Evolutionary conservation across 2,888 invertebrate species (phyloP).

Genomic region (Frankliniella fusca): DNA sequence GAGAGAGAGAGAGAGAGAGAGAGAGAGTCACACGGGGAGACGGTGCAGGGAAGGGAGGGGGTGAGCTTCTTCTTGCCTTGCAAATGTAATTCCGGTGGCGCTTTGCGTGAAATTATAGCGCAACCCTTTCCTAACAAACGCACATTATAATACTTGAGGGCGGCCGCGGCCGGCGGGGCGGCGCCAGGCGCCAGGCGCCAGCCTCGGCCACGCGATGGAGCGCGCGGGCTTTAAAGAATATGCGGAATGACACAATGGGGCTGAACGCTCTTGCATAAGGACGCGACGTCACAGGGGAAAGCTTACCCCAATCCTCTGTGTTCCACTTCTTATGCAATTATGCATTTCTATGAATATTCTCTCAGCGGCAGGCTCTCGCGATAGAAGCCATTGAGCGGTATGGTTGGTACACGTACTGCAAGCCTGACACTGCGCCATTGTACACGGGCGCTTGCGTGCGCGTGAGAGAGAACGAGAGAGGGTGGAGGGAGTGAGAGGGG

Average conservation of each 20-base stretch:
- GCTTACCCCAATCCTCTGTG: not conserved
- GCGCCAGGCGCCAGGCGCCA: not conserved
- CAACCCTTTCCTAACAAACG: conserved; percentile 15
- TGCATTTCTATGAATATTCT: conserved; percentile 25
- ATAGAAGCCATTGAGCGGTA: not conserved
- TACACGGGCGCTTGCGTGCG: not conserved
- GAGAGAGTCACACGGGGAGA: too few relatives aligned
- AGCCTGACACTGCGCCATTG: not conserved
- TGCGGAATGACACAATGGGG: not conserved
- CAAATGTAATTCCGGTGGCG: conserved; percentile 8
- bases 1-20: too few relatives aligned
- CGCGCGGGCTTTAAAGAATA: not conserved
- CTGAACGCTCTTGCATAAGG: not conserved
- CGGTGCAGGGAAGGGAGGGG: too few relatives aligned
- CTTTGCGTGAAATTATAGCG: conserved; percentile 17
- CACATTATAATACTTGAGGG: conserved; percentile 4
- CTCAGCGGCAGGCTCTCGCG: not conserved
- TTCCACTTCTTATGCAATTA: not conserved
- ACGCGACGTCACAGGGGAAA: not conserved
- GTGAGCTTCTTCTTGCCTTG: not conserved
- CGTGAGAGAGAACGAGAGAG: not conserved
- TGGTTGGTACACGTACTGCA: not conserved
- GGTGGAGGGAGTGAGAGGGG: not conserved
- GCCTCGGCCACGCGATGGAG: not conserved
- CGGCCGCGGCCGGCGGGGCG: not conserved